phyloP scores from a whole-genome alignment of 2,797 vertebrate species.

The Galago senegalensis region DNA sequence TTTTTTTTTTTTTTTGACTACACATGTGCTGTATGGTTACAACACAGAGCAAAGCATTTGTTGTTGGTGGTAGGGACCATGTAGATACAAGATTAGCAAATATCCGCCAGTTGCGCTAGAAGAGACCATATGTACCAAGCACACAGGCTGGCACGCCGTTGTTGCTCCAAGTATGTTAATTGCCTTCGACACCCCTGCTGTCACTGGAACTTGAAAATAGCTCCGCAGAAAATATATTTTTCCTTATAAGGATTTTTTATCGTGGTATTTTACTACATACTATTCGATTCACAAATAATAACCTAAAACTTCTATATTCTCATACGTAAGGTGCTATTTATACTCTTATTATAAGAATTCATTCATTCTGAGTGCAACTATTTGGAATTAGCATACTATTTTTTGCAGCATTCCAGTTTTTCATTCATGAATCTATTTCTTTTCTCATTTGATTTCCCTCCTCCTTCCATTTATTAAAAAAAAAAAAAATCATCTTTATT shows the following conservation, averaged over 20 bases:
- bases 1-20: slow-evolving; percentile 36
- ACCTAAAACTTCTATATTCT: background rate
- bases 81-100: slow-evolving; percentile 78
- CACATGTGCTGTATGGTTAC: background rate
- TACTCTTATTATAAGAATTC: background rate
- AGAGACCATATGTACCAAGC: slow-evolving; percentile 73
- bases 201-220: slow-evolving; percentile 71
- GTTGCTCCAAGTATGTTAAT: slow-evolving; percentile 73
- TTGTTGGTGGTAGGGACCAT: slow-evolving; percentile 73
- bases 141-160: slow-evolving; percentile 67
- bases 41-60: slow-evolving; percentile 67
- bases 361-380: background rate
- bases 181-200: slow-evolving; percentile 70
- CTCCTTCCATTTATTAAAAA: background rate
- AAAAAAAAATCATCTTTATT: background rate
- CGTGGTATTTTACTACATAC: slow-evolving; percentile 39
- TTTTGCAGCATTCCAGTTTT: slow-evolving; percentile 15
- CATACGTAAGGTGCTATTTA: background rate
- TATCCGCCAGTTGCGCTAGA: slow-evolving; percentile 77
- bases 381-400: background rate
- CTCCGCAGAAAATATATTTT: slow-evolving; percentile 64
- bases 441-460: background rate
- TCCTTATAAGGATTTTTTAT: slow-evolving; percentile 64
- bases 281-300: slow-evolving; percentile 59
- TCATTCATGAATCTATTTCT: background rate